A percentile compares a stretch with the other conserved stretches of the same genome.
Conservation (phyloP, 2,888 invertebrate genomes). For the Allolobophora icterica region DNA sequence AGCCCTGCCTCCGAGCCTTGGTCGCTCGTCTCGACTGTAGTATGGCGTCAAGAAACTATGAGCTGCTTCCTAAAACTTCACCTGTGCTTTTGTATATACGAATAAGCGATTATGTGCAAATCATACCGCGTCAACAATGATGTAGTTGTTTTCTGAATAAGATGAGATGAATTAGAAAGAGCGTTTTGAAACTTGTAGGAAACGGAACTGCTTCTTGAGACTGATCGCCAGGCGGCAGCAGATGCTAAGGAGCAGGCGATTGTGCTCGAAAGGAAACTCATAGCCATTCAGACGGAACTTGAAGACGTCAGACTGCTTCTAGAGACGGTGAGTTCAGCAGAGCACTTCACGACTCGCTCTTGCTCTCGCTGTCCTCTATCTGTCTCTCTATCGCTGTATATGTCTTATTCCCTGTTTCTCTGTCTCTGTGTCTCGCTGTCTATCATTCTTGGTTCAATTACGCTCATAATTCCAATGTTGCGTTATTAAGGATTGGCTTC, state of each 20-base stretch:
- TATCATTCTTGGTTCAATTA: background rate
- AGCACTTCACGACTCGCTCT: background rate
- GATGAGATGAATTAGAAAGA: background rate
- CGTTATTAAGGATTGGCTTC: background rate
- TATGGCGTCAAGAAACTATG: no score
- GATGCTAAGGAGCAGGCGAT: conserved; percentile 60
- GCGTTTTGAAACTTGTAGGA: conserved; percentile 52
- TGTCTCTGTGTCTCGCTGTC: background rate
- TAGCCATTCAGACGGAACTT: conserved; percentile 85
- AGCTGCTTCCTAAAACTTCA: background rate
- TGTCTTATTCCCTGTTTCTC: background rate
- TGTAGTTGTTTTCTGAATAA: background rate
- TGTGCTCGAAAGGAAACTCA: conserved; percentile 62
- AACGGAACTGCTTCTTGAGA: conserved; percentile 61
- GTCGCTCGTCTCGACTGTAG: background rate
- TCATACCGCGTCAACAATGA: background rate
- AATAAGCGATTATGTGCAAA: no score
- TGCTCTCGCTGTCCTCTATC: background rate
- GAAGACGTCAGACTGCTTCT: conserved; percentile 77
- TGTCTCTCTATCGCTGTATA: background rate
- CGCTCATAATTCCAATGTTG: background rate
- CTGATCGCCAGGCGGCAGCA: conserved; percentile 60
- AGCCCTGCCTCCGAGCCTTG: background rate
- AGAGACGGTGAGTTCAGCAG: conserved; percentile 61
- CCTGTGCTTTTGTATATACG: background rate